A percentile compares a stretch with the other conserved stretches of the same genome.
Conservation (phyloP, 2,113 vertebrate genomes). For the Sinocyclocheilus anophthalmus region DNA sequence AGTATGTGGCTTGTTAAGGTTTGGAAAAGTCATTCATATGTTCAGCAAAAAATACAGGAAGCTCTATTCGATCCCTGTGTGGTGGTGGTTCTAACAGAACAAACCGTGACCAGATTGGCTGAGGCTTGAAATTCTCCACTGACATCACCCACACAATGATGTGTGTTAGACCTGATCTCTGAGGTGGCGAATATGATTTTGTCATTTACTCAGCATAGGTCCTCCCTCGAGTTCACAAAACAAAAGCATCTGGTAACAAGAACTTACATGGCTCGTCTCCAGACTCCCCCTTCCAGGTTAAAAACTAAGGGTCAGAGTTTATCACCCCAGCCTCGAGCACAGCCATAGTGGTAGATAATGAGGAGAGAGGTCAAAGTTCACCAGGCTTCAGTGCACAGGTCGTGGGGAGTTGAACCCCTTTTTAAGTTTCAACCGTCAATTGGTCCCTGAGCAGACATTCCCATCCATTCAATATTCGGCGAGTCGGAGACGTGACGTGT, state of each 20-base stretch:
- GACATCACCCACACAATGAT: background rate
- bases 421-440: constrained; percentile 31
- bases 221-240: constrained; percentile 32
- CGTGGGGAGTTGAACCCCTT: constrained; percentile 35
- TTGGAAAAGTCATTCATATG: constrained; percentile 25
- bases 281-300: constrained; percentile 46
- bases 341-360: constrained; percentile 53
- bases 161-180: constrained; percentile 35
- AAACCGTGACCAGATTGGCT: constrained; percentile 17
- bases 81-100: background rate
- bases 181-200: constrained; percentile 34
- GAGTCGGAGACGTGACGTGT: constrained; percentile 18
- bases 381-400: constrained; percentile 48
- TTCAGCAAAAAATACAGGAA: constrained; percentile 30
- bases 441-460: constrained; percentile 38
- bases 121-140: background rate
- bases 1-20: constrained; percentile 31
- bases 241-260: constrained; percentile 37
- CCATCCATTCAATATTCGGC: constrained; percentile 8
- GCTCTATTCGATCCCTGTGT: background rate
- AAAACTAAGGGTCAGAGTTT: constrained; percentile 58
- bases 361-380: constrained; percentile 55
- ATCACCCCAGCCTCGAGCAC: constrained; percentile 52
- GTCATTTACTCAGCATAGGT: constrained; percentile 19
- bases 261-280: constrained; percentile 32